phyloP scores from a whole-genome alignment of 2,797 vertebrate genomes.

The Potorous gilbertii region DNA sequence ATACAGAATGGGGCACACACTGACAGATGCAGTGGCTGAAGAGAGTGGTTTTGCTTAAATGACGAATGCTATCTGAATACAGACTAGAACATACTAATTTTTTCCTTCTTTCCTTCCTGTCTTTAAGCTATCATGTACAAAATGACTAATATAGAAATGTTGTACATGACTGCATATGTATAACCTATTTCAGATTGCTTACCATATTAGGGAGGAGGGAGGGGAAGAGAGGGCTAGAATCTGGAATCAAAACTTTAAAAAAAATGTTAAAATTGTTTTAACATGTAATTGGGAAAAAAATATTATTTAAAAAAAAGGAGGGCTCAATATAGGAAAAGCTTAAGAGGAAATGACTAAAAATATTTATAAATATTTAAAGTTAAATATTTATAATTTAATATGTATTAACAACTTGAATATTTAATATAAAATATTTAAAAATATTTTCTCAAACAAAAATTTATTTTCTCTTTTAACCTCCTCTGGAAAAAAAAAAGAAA shows the following conservation, averaged over 20 bases:
- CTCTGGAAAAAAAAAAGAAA: background rate
- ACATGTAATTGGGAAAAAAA: too few species aligned
- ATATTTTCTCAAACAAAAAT: background rate
- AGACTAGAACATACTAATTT: background rate
- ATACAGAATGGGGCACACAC: background rate
- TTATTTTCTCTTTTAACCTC: background rate
- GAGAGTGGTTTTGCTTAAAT: background rate
- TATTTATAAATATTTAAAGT: too few species aligned
- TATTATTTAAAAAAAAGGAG: background rate
- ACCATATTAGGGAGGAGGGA: background rate
- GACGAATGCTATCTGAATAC: background rate
- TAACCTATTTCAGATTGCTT: background rate
- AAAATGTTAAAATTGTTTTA: background rate
- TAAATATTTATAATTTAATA: too few species aligned
- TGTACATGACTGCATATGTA: background rate
- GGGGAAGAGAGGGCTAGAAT: background rate
- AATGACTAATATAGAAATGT: background rate
- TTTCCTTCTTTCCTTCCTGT: background rate
- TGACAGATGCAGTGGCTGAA: background rate
- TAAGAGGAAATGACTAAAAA: background rate
- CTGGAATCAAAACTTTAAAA: background rate
- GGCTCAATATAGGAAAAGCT: background rate
- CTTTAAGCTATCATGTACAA: background rate
- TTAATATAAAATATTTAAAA: background rate
- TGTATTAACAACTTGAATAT: too few species aligned